Evolutionary conservation across 2,113 vertebrate species (phyloP), one percentile per base, ranked within the genome.

Genomic region (Erpornis zantholeuca): DNA sequence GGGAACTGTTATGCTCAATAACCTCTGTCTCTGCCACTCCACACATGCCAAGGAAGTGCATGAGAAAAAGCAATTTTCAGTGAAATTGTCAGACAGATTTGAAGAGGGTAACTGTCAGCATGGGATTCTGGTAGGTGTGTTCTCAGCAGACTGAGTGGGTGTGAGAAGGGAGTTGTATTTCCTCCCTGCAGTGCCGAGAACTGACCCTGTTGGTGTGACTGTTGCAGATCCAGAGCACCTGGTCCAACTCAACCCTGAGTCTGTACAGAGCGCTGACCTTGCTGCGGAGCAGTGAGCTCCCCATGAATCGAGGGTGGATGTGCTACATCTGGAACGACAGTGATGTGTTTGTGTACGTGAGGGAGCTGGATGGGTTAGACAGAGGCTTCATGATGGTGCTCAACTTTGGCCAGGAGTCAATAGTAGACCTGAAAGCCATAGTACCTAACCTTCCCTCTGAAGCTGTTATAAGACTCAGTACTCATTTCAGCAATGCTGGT

Each of bases 271-370:
- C 97, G 31, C 97, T 99, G 81, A 98, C 92, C 69, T 53, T 5
- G 1, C 98, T 99, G 54, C 98, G 98, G 9, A 91, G 88, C 88
- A 75, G 65, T 0, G 99, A 99, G 82, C 94, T 99, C 15, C 93
- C 98, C 5, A 88, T 99, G 45, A 98, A 96, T 10, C 98, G 99
- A 9, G 99, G 99, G 4, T 99, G 99, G 99, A 98, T 99, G 97
- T 99, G 99, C 97, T 97, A 98, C 44, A 1, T 99, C 91, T 97
- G 97, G 83, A 97, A 94, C 0, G 98, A 99, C 56, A 85, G 88
- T 10, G 54, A 97, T 3, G 71, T 98, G 29, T 98, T 99, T 20
- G 97, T 97, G 14, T 99, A 98, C 13, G 95, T 99, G 38, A 98
- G 99, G 79, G 99, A 99, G 95, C 35, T 99, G 47, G 99, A 99